Evolutionary conservation across 2,113 vertebrate species (phyloP), one percentile per base, ranked within the genome.

Genomic region (Zosterops japonicus): DNA sequence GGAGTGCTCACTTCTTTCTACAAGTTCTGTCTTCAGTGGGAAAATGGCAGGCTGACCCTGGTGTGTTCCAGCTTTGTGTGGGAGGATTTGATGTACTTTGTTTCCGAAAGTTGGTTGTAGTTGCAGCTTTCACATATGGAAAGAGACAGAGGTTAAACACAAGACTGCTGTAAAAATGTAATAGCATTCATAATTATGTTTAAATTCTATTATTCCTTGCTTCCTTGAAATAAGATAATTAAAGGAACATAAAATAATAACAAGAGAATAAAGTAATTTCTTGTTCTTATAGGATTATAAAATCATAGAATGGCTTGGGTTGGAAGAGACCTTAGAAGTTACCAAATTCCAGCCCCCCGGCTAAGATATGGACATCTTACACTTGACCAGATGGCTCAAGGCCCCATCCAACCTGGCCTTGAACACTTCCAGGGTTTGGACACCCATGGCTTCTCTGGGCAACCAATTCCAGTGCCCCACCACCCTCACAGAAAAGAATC

Each of bases 31-130:
- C 60, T 76, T 78, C 9, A 23, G 41, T 69, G 50, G 53, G 84
- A 72, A 74, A 69, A 60, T 11, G 33, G 25, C 70, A 90, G 47
- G 33, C 42, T 76, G 57, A 71, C 65, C 53, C 25, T 71, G 31
- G 20, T 60, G 47, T 14, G 11, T 39, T 94, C 83, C 74, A 5
- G 0, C 39, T 79, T 50, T 76, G 23, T 0, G 0, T 47, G 46
- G 17, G 46, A 76, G n/a, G 39, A 75, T 55, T 89, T 6, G 2
- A 29, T 76, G 47, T 63, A 77, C 55, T 44, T 8, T 64, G 21
- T 74, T 89, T 79, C 63, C 63, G 71, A 13, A 68, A 41, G 36
- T 9, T 76, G 61, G 33, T 56, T 82, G 22, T 83, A 87, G 16
- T n/a, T 84, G 50, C 59, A 76, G 10, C 12, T 91, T 79, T 76